phyloP scores from a whole-genome alignment of 2,113 vertebrate species.

The Meles meles region DNA sequence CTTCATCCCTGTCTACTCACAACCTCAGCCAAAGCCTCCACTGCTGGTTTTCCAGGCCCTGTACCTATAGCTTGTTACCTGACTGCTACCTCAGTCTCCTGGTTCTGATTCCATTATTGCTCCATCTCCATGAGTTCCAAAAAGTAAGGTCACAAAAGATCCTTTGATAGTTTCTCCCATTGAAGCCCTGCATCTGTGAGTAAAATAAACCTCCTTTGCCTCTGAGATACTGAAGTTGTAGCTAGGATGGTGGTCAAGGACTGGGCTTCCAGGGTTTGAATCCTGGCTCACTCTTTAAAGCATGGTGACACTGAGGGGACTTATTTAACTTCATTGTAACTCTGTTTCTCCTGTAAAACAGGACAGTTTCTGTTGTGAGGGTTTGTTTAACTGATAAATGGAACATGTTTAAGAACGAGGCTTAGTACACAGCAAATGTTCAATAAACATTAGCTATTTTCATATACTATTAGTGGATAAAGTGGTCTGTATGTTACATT shows the following conservation, averaged over 20 bases:
- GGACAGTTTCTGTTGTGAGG: not conserved
- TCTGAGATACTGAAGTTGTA: not conserved
- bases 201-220: not conserved
- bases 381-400: not conserved
- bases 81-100: not conserved
- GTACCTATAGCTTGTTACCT: not conserved
- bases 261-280: not conserved
- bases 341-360: constrained; percentile 35
- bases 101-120: not conserved
- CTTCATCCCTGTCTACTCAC: not conserved
- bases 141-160: not conserved
- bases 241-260: not conserved
- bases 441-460: not conserved
- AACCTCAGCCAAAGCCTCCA: not conserved
- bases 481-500: not conserved
- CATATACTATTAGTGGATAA: not conserved
- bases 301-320: not conserved
- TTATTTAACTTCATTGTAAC: constrained; percentile 7
- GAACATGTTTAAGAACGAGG: not conserved
- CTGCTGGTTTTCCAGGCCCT: not conserved
- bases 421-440: not conserved
- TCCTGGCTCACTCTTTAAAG: not conserved
- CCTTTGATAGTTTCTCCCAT: not conserved
- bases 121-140: not conserved
- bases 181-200: not conserved